These are phyloP conservation scores for Napeogenes sylphis DNA, from an alignment of 2,888 invertebrate species.

Conservation along the genomic window DNA sequence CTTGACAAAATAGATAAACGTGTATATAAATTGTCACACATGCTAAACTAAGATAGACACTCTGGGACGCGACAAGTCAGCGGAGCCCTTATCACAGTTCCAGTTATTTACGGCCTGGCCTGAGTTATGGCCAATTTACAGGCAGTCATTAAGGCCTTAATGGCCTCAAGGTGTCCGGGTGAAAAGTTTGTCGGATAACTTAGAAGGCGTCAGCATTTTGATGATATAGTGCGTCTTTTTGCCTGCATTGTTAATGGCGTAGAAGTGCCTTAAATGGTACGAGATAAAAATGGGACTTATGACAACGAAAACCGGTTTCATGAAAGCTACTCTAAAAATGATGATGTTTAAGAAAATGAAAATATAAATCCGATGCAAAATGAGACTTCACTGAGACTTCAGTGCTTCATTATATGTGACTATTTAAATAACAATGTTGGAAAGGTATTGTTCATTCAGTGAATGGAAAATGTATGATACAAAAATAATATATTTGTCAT, in stretches of 20 bases:
- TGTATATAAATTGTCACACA: conserved; percentile 61
- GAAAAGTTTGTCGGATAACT: conserved; percentile 59
- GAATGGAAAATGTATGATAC: background rate
- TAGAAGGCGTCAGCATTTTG: conserved; percentile 56
- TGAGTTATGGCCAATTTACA: conserved; percentile 78
- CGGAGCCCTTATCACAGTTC: conserved; percentile 70
- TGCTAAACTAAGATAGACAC: conserved; percentile 72
- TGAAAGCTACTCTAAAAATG: background rate
- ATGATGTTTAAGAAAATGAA: too few relatives aligned
- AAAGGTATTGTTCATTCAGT: background rate
- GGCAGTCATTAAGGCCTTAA: conserved; percentile 76
- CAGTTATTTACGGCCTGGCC: conserved; percentile 70
- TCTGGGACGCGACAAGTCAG: conserved; percentile 69
- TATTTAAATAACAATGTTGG: too few relatives aligned
- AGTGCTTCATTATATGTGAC: too few relatives aligned
- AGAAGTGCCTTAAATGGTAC: conserved; percentile 2
- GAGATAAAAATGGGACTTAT: background rate
- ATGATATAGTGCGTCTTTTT: conserved; percentile 33
- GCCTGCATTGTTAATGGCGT: conserved; percentile 29
- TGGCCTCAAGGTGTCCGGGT: conserved; percentile 72
- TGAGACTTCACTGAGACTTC: too few relatives aligned
- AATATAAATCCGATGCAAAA: too few relatives aligned
- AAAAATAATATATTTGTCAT: conserved; percentile 1
- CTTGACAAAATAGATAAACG: conserved; percentile 41
- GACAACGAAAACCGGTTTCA: background rate